Percentiles rank a stretch among this genome's conserved stretches.
These are phyloP conservation scores for Anthopleura sola DNA, from an alignment of 64 coral and sea anemone species.

Conservation along the genomic window DNA sequence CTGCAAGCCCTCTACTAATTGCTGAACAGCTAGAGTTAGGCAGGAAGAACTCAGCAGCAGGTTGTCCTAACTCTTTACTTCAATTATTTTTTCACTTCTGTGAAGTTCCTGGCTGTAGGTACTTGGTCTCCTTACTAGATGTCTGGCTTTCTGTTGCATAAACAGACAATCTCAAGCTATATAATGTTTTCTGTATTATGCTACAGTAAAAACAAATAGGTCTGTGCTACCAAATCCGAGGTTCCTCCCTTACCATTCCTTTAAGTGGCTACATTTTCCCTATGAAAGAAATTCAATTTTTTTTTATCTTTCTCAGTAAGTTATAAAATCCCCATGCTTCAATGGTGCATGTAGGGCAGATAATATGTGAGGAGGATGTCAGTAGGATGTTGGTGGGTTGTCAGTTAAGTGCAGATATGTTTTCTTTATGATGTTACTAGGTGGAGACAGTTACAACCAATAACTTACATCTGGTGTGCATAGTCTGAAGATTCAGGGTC, in stretches of 20 bases:
- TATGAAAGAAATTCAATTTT: background rate
- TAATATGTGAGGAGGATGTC: background rate
- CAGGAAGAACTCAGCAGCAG: no score
- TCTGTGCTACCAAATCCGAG: background rate
- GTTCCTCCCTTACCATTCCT: background rate
- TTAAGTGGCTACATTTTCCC: background rate
- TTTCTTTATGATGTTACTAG: background rate
- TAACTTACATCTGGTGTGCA: conserved; percentile 3
- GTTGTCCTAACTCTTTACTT: no score
- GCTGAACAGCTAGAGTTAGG: no score
- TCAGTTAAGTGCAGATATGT: background rate
- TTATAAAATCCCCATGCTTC: background rate
- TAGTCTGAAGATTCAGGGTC: background rate
- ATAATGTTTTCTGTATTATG: background rate
- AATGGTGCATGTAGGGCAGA: no score
- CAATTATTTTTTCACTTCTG: no score
- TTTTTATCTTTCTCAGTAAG: background rate
- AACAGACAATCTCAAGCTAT: background rate
- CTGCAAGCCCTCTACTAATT: no score
- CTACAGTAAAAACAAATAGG: background rate
- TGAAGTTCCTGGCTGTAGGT: no score
- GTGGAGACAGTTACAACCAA: background rate
- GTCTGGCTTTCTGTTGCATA: background rate
- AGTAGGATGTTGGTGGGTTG: background rate
- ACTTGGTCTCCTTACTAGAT: background rate